phyloP scores from a whole-genome alignment of 2,113 vertebrate genomes.

The Bufo gargarizans region DNA sequence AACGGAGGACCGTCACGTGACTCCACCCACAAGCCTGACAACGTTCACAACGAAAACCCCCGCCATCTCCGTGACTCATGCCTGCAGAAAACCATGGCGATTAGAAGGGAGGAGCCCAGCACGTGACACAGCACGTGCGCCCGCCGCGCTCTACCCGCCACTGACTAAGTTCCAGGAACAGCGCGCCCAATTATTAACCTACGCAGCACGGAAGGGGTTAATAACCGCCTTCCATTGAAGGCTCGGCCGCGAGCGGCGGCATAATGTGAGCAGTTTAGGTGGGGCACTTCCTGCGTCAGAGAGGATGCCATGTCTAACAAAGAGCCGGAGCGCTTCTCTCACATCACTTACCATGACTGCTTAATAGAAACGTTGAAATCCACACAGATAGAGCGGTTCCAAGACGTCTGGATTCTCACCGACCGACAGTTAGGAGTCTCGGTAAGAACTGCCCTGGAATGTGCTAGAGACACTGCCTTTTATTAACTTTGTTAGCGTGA shows the following conservation, averaged over 20 bases:
- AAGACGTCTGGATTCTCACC: conserved; percentile 36
- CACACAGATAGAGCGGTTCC: not conserved
- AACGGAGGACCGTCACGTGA: no score
- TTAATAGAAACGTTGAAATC: not conserved
- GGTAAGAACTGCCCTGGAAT: conserved; percentile 53
- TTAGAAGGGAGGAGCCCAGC: not conserved
- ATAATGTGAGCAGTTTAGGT: not conserved
- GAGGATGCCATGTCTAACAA: not conserved
- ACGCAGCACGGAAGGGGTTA: not conserved
- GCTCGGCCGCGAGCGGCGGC: not conserved
- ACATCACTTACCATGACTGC: conserved; percentile 1
- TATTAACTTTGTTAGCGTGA: conserved; percentile 33
- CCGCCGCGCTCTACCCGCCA: not conserved
- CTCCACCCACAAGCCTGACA: no score
- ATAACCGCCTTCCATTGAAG: not conserved
- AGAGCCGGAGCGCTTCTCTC: not conserved
- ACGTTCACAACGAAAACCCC: no score
- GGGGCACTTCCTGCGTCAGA: not conserved
- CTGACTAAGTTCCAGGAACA: no score
- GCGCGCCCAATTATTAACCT: not conserved
- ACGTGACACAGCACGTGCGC: not conserved
- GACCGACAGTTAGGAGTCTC: conserved; percentile 53
- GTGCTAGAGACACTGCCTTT: not conserved
- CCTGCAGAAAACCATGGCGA: no score
- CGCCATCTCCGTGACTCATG: no score